phyloP scores from a whole-genome alignment of 2,113 vertebrate species.

The Danio rerio region GRCz12tu NC_133190.1:24464501-24465000 shows the following conservation, averaged over 20 bases:
- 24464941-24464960: too few species aligned
- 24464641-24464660: background rate
- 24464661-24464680: slow-evolving; percentile 32
- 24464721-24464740: background rate
- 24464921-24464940: too few species aligned
- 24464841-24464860: too few species aligned
- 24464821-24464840: too few species aligned
- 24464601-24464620: slow-evolving; percentile 5
- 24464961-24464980: too few species aligned
- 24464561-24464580: slow-evolving; percentile 26
- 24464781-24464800: background rate
- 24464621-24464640: slow-evolving; percentile 13
- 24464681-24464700: slow-evolving; percentile 13
- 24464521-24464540: slow-evolving; percentile 65
- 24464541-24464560: slow-evolving; percentile 43
- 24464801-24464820: background rate
- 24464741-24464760: background rate
- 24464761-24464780: background rate
- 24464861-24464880: too few species aligned
- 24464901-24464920: too few species aligned
- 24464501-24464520: slow-evolving; percentile 41
- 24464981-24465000: too few species aligned
- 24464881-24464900: too few species aligned
- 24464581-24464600: slow-evolving; percentile 35
- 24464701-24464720: background rate